Percentiles rank a stretch among this genome's conserved stretches.
These are phyloP conservation scores for Bombus breviceps DNA, from an alignment of 1,140 invertebrate species.

Conservation along the genomic window DNA sequence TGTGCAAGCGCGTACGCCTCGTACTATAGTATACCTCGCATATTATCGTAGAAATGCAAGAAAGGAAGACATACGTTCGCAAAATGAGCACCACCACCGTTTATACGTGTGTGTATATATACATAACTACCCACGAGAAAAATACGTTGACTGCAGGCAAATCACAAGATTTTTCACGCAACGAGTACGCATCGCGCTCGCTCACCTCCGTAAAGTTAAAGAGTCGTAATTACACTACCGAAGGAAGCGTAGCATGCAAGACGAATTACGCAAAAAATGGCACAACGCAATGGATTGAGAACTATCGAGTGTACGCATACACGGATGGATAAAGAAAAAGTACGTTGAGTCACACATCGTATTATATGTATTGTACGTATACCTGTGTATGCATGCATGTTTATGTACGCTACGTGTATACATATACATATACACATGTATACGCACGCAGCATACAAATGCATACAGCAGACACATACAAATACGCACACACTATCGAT, in stretches of 20 bases:
- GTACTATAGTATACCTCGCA: not conserved
- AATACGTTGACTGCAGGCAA: not conserved
- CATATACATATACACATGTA: not conserved
- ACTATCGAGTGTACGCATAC: constrained; percentile 76
- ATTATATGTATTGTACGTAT: constrained; percentile 41
- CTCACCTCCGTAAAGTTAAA: constrained; percentile 72
- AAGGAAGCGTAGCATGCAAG: constrained; percentile 82
- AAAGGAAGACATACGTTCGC: not conserved
- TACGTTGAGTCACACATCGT: constrained; percentile 67
- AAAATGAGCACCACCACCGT: constrained; percentile 55
- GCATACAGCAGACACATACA: not conserved
- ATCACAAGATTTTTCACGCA: not conserved
- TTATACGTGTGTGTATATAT: constrained; percentile 5
- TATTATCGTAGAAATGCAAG: constrained; percentile 6
- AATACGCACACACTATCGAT: constrained; percentile 27
- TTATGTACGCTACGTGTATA: not conserved
- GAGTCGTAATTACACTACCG: constrained; percentile 80
- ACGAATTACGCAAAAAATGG: constrained; percentile 81
- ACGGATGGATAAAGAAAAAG: constrained; percentile 69
- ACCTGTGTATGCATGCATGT: not conserved
- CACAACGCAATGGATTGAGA: constrained; percentile 81
- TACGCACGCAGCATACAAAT: not conserved
- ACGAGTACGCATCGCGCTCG: constrained; percentile 56
- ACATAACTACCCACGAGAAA: not conserved
- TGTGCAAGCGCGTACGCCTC: constrained; percentile 57